Evolutionary conservation across 2,797 vertebrate genomes (phyloP).

Genomic region (Anolis apletophallus): DNA sequence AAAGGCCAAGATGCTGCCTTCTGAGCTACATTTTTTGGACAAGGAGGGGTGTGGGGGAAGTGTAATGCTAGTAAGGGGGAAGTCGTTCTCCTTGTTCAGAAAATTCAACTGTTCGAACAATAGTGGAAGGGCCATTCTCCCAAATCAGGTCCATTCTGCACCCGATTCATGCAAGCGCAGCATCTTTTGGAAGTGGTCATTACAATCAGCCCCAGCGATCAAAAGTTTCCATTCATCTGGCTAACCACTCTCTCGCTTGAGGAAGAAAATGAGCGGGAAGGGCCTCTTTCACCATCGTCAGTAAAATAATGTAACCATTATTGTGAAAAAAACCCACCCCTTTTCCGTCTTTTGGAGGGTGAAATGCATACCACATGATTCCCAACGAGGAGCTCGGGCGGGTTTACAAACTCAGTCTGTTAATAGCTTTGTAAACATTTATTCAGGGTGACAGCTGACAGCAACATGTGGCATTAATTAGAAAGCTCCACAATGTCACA

Average conservation of each 20-base stretch:
- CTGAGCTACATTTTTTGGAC: not conserved
- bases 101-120: not conserved
- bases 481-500: slow-evolving; percentile 79
- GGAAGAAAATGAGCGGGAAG: slow-evolving; percentile 75
- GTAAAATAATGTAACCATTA: slow-evolving; percentile 78
- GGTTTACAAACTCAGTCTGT: slow-evolving; percentile 85
- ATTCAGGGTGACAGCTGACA: slow-evolving; percentile 84
- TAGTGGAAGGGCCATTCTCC: not conserved
- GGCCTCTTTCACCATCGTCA: slow-evolving; percentile 69
- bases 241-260: slow-evolving; percentile 56
- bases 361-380: slow-evolving; percentile 82
- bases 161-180: slow-evolving; percentile 1
- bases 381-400: slow-evolving; percentile 76
- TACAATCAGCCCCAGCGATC: slow-evolving; percentile 9
- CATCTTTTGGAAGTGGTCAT: slow-evolving; percentile 1
- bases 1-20: not conserved
- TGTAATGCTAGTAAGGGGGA: not conserved
- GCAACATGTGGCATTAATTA: slow-evolving; percentile 86
- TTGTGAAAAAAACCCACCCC: slow-evolving; percentile 67
- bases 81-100: not conserved
- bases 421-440: slow-evolving; percentile 89
- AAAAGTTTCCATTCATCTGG: not conserved
- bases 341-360: slow-evolving; percentile 79
- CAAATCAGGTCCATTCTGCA: slow-evolving; percentile 14
- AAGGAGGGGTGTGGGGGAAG: not conserved